phyloP scores from a whole-genome alignment of 2,797 vertebrate genomes.

The Malacoctenus gilli region DNA sequence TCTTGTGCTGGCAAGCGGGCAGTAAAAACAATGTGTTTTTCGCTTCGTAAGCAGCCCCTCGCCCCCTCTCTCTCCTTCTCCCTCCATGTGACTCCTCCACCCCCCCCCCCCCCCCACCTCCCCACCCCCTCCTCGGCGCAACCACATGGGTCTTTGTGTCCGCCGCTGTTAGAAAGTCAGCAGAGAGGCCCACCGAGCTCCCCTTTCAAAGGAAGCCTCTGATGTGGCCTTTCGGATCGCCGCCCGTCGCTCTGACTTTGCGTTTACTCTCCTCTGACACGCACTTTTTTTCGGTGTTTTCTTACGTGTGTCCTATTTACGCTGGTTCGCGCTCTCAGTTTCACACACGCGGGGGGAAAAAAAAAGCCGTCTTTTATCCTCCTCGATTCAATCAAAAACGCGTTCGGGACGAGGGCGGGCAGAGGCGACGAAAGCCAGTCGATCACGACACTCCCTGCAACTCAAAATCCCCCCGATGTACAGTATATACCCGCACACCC shows the following conservation, averaged over 20 bases:
- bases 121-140: slow-evolving; percentile 26
- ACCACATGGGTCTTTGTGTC: slow-evolving; percentile 70
- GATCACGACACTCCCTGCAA: slow-evolving; percentile 33
- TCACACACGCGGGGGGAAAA: too few species aligned
- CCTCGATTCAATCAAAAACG: too few species aligned
- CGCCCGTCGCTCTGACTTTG: slow-evolving; percentile 39
- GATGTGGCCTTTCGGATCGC: slow-evolving; percentile 74
- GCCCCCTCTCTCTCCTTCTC: neutral
- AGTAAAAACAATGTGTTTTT: slow-evolving; percentile 70
- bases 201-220: slow-evolving; percentile 64
- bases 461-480: slow-evolving; percentile 43
- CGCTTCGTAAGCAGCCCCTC: slow-evolving; percentile 58
- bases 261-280: slow-evolving; percentile 20
- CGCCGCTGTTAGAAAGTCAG: slow-evolving; percentile 45
- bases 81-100: too few species aligned
- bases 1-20: slow-evolving; percentile 60
- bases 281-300: slow-evolving; percentile 13
- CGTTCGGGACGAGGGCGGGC: neutral
- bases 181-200: slow-evolving; percentile 48
- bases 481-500: slow-evolving; percentile 17
- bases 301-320: neutral
- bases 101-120: neutral
- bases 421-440: slow-evolving; percentile 27
- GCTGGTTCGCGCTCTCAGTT: too few species aligned
- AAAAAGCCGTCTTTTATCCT: too few species aligned